A percentile compares a stretch with the other conserved stretches of the same genome.
Evolutionary conservation across 2,888 invertebrate genomes (phyloP).

Genomic region (Mythimna loreyi): DNA sequence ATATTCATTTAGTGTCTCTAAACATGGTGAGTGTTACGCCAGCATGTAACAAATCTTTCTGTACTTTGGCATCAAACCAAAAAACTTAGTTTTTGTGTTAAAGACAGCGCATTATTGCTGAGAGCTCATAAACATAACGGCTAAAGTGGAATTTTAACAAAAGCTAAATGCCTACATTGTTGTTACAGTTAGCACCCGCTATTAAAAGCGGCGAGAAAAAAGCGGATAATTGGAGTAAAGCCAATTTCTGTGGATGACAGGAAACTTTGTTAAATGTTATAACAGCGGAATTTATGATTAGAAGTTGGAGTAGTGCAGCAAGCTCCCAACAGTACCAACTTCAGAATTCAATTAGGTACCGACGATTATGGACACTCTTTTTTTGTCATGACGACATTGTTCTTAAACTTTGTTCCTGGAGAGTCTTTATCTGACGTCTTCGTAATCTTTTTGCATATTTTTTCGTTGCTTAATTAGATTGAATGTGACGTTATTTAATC

Average conservation of each 20-base stretch:
- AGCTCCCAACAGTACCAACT: slow-evolving; percentile 68
- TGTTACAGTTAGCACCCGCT: slow-evolving; percentile 68
- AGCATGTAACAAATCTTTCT: slow-evolving; percentile 61
- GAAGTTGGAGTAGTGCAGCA: slow-evolving; percentile 73
- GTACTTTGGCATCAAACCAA: slow-evolving; percentile 66
- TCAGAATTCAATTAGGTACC: slow-evolving; percentile 75
- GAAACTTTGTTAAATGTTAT: slow-evolving; percentile 82
- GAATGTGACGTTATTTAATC: slow-evolving; percentile 11
- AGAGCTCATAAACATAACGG: slow-evolving; percentile 63
- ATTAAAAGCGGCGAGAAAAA: slow-evolving; percentile 67
- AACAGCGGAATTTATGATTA: slow-evolving; percentile 81
- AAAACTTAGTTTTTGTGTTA: slow-evolving; percentile 63
- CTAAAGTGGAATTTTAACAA: slow-evolving; percentile 62
- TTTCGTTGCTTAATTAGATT: slow-evolving; percentile 36
- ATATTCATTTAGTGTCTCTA: slow-evolving; percentile 50
- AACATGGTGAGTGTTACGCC: slow-evolving; percentile 51
- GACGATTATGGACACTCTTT: slow-evolving; percentile 66
- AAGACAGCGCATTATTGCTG: slow-evolving; percentile 61
- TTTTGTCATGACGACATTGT: slow-evolving; percentile 55
- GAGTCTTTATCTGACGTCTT: slow-evolving; percentile 54
- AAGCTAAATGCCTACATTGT: slow-evolving; percentile 68
- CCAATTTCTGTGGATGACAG: slow-evolving; percentile 81
- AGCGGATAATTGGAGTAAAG: slow-evolving; percentile 71
- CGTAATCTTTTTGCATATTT: slow-evolving; percentile 22
- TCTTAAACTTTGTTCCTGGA: slow-evolving; percentile 45